These are phyloP conservation scores for Macroglossus sobrinus DNA, from an alignment of 2,113 vertebrate species.

Conservation along the genomic window DNA sequence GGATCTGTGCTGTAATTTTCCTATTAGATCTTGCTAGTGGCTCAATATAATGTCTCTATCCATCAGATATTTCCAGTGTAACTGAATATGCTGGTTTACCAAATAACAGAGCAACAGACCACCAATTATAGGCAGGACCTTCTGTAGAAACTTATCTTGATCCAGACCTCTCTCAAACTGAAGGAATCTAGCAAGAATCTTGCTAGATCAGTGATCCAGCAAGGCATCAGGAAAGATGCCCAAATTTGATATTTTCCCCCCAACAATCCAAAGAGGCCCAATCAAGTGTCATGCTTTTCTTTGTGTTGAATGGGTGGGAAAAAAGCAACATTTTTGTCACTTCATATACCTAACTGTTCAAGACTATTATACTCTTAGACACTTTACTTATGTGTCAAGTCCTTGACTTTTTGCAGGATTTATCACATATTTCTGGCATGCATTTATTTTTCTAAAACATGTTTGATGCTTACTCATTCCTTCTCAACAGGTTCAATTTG, in stretches of 20 bases:
- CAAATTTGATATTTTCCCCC: not conserved
- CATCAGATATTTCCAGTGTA: not conserved
- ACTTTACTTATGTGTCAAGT: not conserved
- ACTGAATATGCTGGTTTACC: not conserved
- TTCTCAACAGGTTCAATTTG: not conserved
- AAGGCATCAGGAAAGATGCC: not conserved
- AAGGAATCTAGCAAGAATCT: not conserved
- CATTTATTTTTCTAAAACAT: not conserved
- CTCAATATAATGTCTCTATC: not conserved
- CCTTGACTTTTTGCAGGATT: not conserved
- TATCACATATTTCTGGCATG: not conserved
- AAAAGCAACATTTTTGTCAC: not conserved
- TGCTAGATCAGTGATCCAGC: not conserved
- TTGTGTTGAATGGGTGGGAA: not conserved
- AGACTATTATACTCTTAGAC: not conserved
- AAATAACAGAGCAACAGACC: not conserved
- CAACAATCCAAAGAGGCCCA: not conserved
- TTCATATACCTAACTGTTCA: not conserved
- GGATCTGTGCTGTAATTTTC: not conserved
- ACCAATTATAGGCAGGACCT: not conserved
- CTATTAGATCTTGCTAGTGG: not conserved
- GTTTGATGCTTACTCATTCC: not conserved
- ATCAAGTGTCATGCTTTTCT: not conserved
- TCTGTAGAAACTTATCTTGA: not conserved
- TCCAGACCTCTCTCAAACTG: not conserved